A percentile compares a stretch with the other conserved stretches of the same genome.
phyloP scores from a whole-genome alignment of 1,140 invertebrate genomes.

The Tribolium madens region DNA sequence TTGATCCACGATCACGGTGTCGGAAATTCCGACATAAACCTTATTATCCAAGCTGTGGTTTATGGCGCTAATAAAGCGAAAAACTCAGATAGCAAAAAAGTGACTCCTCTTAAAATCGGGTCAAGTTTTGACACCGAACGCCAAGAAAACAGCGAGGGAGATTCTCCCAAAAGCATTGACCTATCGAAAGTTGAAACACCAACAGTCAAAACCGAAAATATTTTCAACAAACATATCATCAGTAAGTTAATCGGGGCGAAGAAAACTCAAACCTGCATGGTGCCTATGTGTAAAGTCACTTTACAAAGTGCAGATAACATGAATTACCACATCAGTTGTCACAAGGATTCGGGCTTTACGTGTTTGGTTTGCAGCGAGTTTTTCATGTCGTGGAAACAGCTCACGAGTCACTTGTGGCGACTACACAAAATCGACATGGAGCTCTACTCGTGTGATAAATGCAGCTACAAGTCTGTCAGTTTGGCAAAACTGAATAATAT shows the following conservation, averaged over 20 bases:
- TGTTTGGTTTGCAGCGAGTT: constrained; percentile 76
- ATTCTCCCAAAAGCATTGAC: neutral
- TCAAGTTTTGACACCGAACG: neutral
- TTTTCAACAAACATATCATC: constrained; percentile 53
- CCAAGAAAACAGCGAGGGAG: neutral
- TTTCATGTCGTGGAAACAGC: constrained; percentile 70
- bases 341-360: constrained; percentile 70
- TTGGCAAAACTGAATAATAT: constrained; percentile 74
- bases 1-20: constrained; percentile 67
- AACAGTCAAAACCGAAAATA: constrained; percentile 55
- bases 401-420: constrained; percentile 84
- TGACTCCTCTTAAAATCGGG: neutral
- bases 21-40: constrained; percentile 61
- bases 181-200: constrained; percentile 52
- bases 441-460: constrained; percentile 76
- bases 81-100: constrained; percentile 46
- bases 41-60: constrained; percentile 56
- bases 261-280: constrained; percentile 53
- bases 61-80: constrained; percentile 59
- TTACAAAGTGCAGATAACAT: constrained; percentile 67
- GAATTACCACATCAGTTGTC: constrained; percentile 73
- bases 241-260: constrained; percentile 52
- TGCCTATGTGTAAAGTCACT: constrained; percentile 65
- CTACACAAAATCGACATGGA: constrained; percentile 82
- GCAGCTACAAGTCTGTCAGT: constrained; percentile 75